Percentiles rank a stretch among this genome's conserved stretches.
phyloP scores from a whole-genome alignment of 2,888 invertebrate genomes.

The Drosophila melanosoma region DNA sequence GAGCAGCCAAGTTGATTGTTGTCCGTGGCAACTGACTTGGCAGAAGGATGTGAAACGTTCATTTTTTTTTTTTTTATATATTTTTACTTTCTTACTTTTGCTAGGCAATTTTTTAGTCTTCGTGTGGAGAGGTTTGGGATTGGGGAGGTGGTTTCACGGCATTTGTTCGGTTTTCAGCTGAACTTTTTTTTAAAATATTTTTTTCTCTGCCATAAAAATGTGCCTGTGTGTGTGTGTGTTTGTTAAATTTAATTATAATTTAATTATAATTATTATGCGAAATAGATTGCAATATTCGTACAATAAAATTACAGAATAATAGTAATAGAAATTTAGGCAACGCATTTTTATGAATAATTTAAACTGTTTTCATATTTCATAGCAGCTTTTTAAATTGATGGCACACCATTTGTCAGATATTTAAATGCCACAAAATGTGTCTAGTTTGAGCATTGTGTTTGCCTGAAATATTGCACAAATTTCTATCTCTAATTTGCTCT shows the following conservation, averaged over 20 bases:
- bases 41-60: neutral
- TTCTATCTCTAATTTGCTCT: slow-evolving; percentile 1
- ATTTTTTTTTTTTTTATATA: neutral
- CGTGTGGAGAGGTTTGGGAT: neutral
- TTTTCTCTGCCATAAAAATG: slow-evolving; percentile 15
- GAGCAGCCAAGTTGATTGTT: neutral
- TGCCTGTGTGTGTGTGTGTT: slow-evolving; percentile 6
- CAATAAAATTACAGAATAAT: neutral
- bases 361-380: no score
- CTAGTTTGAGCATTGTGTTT: neutral
- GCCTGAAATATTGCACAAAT: slow-evolving; percentile 31
- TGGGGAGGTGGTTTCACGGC: neutral
- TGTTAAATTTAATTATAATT: slow-evolving; percentile 34
- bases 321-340: no score
- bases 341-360: no score
- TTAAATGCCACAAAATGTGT: neutral
- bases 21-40: slow-evolving; percentile 33
- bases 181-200: slow-evolving; percentile 23
- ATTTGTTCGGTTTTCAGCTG: slow-evolving; percentile 47
- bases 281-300: neutral
- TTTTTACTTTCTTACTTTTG: neutral
- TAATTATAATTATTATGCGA: slow-evolving; percentile 29
- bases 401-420: neutral
- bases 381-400: neutral
- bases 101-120: neutral